Evolutionary conservation across 1,140 invertebrate species (phyloP), one percentile per base, ranked within the genome.

Genomic region (Heliconius eleuchia): DNA sequence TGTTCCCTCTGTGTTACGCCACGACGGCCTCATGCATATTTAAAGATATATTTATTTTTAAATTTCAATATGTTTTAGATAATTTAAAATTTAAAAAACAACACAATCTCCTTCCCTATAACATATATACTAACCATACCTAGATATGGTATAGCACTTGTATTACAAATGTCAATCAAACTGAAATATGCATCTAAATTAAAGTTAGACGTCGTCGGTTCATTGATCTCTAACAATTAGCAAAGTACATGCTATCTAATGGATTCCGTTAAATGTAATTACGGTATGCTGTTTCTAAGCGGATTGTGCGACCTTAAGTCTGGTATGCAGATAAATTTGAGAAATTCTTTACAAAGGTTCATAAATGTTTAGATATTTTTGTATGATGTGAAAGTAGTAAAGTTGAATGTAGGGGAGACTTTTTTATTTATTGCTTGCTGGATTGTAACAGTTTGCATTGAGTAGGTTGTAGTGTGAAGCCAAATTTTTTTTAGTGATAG

Each of bases 181-280:
- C 57, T 55, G n/a, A 76, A 76, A 30, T 76, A 34, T 76, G 42
- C 55, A 42, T 42, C 19, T 37, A 76, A n/a, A 60, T 37, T 39
- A 30, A 30, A 30, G 46, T 76, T 55, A 30, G n/a, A 76, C 18
- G 19, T 37, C 37, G n/a, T 37, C 37, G 34, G 77, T 73, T 74
- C 77, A 46, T 70, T 79, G 77, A 42, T 73, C 72, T 73, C 39
- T 39, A 70, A 74, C 72, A 79, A 79, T 79, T 74, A 79, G 77
- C 27, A 71, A 73, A 78, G 77, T 57, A 73, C 55, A 74, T 71
- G n/a, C 72, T 79, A 39, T 30, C 34, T 79, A 79, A 79, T 79
- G 57, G 77, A 30, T 13, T 18, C 57, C 73, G 66, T 78, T 71
- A 79, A 79, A 79, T 79, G 39, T 79, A 83, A 78, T 74, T 76